Evolutionary conservation across 2,113 vertebrate species (phyloP), one percentile per base, ranked within the genome.

Genomic region (Hemichromis elongatus): DNA sequence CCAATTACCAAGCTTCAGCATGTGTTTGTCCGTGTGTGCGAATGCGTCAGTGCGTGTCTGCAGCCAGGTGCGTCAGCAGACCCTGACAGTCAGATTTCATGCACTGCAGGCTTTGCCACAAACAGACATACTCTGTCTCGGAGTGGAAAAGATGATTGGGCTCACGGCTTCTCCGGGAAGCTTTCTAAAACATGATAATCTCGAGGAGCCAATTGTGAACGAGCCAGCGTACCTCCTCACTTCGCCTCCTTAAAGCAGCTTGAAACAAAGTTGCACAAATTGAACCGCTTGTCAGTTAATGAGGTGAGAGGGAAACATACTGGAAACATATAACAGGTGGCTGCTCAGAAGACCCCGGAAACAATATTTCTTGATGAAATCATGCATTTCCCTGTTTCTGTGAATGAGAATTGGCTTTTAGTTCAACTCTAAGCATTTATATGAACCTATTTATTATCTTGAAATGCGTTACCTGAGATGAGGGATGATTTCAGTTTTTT

Each of bases 71-170:
- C 21, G 28, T 92, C 94, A 94, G 91, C 89, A 80, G 77, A 93
- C 91, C 94, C 92, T 94, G 93, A 92, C 94, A 91, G 89, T 86
- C 90, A 94, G 93, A 94, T 95, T 96, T 95, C 92, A 94, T 93
- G 94, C 93, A 92, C 91, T 90, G 85, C 79, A 81, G 87, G 88
- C 80, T 63, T 66, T 77, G 89, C 86, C 83, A 75, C 89, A 88
- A 92, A 88, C 92, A 92, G 88, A 91, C 87, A 83, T 77, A 86
- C 75, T 86, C 80, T 79, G 47, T 84, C 90, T 93, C 33, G 11
- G 82, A 88, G 79, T 40, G 47, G 85, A 53, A 24, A 79, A 89
- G 81, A 91, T 89, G 86, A 94, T 92, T 95, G 90, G 82, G 42
- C 83, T 84, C 47, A 33, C 9, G 40, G 87, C 80, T 89, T 83